Percentiles rank a stretch among this genome's conserved stretches.
These are phyloP conservation scores for Melinaea marsaeus DNA, from an alignment of 2,888 invertebrate species.

Conservation along the genomic window DNA sequence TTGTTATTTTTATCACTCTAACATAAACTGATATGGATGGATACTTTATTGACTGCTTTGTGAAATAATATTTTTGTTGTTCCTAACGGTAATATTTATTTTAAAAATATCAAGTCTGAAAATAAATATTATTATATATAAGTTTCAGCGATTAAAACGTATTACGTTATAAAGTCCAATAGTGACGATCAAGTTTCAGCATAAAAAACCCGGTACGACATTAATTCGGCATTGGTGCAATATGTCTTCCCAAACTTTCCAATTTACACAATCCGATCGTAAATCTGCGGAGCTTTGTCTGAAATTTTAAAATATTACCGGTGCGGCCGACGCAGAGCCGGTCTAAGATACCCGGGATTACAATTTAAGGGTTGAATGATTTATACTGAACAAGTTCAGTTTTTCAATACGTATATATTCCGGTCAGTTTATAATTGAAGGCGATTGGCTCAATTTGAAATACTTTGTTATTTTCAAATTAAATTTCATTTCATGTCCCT, in stretches of 20 bases:
- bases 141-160: neutral
- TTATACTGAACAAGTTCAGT: slow-evolving; percentile 41
- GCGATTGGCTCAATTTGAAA: neutral
- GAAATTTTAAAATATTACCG: slow-evolving; percentile 63
- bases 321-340: slow-evolving; percentile 39
- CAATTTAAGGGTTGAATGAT: slow-evolving; percentile 54
- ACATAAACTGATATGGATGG: too few relatives aligned
- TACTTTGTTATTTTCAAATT: neutral
- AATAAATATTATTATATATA: neutral
- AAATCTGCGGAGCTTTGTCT: slow-evolving; percentile 61
- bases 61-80: too few relatives aligned
- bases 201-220: slow-evolving; percentile 32
- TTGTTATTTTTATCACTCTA: too few relatives aligned
- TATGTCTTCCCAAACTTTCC: slow-evolving; percentile 61
- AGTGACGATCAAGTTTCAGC: slow-evolving; percentile 17
- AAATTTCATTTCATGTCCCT: neutral
- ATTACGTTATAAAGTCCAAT: slow-evolving; percentile 4
- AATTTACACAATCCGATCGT: slow-evolving; percentile 66
- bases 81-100: too few relatives aligned
- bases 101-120: too few relatives aligned
- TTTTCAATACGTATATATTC: slow-evolving; percentile 15
- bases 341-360: slow-evolving; percentile 45
- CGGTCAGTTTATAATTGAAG: slow-evolving; percentile 9
- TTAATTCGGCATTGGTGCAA: slow-evolving; percentile 49
- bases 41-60: too few relatives aligned